These are phyloP conservation scores for Sympetrum striolatum DNA, from an alignment of 2,888 invertebrate genomes.

Conservation along the genomic window DNA sequence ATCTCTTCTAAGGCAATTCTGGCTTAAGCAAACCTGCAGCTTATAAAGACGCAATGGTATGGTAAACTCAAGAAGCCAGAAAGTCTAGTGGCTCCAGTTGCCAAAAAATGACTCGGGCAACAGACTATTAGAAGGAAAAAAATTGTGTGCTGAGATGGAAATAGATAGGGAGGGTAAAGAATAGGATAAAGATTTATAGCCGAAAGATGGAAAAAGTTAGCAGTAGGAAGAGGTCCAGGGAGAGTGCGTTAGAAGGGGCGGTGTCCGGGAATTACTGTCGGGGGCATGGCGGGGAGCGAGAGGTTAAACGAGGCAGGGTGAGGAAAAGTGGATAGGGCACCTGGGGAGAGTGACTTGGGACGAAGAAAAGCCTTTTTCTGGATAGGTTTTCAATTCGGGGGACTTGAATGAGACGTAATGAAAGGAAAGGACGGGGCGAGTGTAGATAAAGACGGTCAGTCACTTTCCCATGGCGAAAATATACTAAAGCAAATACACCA, in stretches of 20 bases:
- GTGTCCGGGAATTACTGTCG: not conserved
- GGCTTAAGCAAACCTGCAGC: too few relatives aligned
- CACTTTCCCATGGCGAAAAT: too few relatives aligned
- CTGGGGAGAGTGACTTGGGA: not conserved
- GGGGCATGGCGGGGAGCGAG: not conserved
- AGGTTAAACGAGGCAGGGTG: not conserved
- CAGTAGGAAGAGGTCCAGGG: not conserved
- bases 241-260: not conserved
- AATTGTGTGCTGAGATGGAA: not conserved
- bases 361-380: not conserved
- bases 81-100: too few relatives aligned
- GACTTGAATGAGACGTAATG: not conserved
- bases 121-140: too few relatives aligned
- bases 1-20: too few relatives aligned
- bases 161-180: not conserved
- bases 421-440: not conserved
- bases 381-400: conserved; percentile 16
- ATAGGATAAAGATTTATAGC: not conserved
- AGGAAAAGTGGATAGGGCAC: not conserved
- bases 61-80: too few relatives aligned
- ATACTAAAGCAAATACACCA: too few relatives aligned
- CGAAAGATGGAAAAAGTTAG: not conserved
- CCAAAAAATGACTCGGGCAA: too few relatives aligned
- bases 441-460: not conserved
- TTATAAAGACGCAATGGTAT: too few relatives aligned